Base-by-base conservation (phyloP, 1,140 invertebrate genomes). In the Drosophila guanche region DNA sequence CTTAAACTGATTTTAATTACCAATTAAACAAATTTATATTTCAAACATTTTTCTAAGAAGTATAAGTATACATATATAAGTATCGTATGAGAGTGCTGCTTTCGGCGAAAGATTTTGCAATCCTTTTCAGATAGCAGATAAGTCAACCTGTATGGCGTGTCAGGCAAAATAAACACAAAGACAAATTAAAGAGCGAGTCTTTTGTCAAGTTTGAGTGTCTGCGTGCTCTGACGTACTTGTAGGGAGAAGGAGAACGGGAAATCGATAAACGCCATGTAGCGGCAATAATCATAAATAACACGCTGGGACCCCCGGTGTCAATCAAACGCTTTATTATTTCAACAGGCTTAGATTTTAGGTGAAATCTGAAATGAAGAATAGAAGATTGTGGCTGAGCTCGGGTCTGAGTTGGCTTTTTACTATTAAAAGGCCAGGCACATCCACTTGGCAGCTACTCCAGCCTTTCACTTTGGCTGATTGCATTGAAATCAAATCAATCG, bases 321-420 rank as follows among this genome's bases (percentile, higher is more conserved):
- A 83, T 83, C 74, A 70, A 78, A 65, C 40, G 56, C 47, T 76
- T 81, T 81, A 81, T 81, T 78, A 72, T 79, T 84, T 79, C 80
- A 75, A 59, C 73, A 67, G 60, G 43, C 62, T 20, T 37, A 23
- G 73, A 63, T 59, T 70, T 48, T 7, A 40, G 2, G 37, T 25
- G 23, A 5, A 27, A 5, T 10, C 10, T 3, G 3, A 25, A n/a
- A 23, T 20, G 2, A 5, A 7, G 3, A 20, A 20, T 20, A 20
- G 16, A 20, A 3, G 8, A 20, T n/a, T 8, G 41, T 5, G 16
- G 5, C 7, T 16, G 16, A 16, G 22, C 20, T 29, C 16, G 4
- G 29, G 25, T 10, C 16, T 37, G 47, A 14, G 12, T 29, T 46
- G 14, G 48, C 33, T 25, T 40, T 37, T 29, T 12, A 16, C 48